phyloP scores from a whole-genome alignment of 2,888 invertebrate genomes.

The Eupeodes latifasciatus region DNA sequence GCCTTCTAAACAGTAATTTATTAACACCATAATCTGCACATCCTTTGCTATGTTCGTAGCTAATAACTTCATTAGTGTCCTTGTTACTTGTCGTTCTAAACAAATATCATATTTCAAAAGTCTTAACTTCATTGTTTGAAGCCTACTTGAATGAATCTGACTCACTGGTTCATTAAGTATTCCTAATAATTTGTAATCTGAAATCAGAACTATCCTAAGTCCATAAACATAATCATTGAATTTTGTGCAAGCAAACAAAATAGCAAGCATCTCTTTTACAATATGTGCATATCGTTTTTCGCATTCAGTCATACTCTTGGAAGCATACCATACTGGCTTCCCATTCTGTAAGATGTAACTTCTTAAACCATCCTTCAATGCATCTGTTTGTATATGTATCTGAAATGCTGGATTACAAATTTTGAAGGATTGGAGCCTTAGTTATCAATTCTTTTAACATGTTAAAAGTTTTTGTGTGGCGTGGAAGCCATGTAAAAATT shows the following conservation, averaged over 20 bases:
- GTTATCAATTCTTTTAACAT: slow-evolving; percentile 5
- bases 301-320: slow-evolving; percentile 73
- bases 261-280: slow-evolving; percentile 48
- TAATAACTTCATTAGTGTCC: slow-evolving; percentile 58
- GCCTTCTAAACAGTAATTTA: not conserved
- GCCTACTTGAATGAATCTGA: slow-evolving; percentile 60
- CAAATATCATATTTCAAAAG: slow-evolving; percentile 74
- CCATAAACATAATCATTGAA: slow-evolving; percentile 25
- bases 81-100: slow-evolving; percentile 26
- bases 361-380: slow-evolving; percentile 48
- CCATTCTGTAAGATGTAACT: slow-evolving; percentile 27
- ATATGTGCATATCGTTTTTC: not conserved
- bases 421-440: not conserved
- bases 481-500: not conserved
- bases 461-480: slow-evolving; percentile 6
- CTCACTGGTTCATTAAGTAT: slow-evolving; percentile 75
- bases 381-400: slow-evolving; percentile 30
- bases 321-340: slow-evolving; percentile 73
- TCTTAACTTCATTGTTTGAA: slow-evolving; percentile 77
- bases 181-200: slow-evolving; percentile 36
- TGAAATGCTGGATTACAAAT: not conserved
- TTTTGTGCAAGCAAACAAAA: slow-evolving; percentile 50
- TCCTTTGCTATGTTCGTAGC: not conserved
- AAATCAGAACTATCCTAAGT: not conserved
- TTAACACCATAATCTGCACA: not conserved